Conservation (phyloP, 2,797 vertebrate genomes). For the Fistularia commersonii region DNA sequence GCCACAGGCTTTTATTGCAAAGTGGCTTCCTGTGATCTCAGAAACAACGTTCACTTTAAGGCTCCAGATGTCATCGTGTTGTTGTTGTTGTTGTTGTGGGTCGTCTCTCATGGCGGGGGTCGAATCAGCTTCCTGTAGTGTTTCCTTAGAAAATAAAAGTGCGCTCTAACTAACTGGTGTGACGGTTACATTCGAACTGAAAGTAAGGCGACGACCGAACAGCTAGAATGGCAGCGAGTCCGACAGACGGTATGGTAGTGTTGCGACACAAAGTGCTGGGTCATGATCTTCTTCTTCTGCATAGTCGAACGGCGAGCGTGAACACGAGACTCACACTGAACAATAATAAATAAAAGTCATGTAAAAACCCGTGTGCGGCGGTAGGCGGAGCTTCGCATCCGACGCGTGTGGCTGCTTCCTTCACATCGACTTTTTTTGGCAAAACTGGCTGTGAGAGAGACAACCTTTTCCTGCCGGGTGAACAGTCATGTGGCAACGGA, state of each 20-base stretch:
- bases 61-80: slow-evolving; percentile 77
- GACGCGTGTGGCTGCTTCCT: slow-evolving; percentile 45
- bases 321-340: slow-evolving; percentile 73
- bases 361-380: slow-evolving; percentile 76
- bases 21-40: slow-evolving; percentile 86
- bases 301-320: slow-evolving; percentile 77
- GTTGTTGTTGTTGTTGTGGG: slow-evolving; percentile 27
- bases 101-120: slow-evolving; percentile 50
- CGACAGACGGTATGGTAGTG: slow-evolving; percentile 79
- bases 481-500: slow-evolving; percentile 80
- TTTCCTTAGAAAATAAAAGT: slow-evolving; percentile 82
- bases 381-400: slow-evolving; percentile 42
- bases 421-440: slow-evolving; percentile 75
- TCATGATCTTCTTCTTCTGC: slow-evolving; percentile 42
- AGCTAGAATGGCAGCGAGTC: slow-evolving; percentile 66
- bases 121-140: slow-evolving; percentile 73
- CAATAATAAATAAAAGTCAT: slow-evolving; percentile 84
- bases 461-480: slow-evolving; percentile 76
- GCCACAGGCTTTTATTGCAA: slow-evolving; percentile 95
- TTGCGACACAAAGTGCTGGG: slow-evolving; percentile 84
- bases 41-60: slow-evolving; percentile 89
- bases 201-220: slow-evolving; percentile 82
- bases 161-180: slow-evolving; percentile 71
- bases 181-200: slow-evolving; percentile 83
- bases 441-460: slow-evolving; percentile 72